These are phyloP conservation scores for Leucoptera coffeella DNA, from an alignment of 2,888 invertebrate species.

Conservation along the genomic window DNA sequence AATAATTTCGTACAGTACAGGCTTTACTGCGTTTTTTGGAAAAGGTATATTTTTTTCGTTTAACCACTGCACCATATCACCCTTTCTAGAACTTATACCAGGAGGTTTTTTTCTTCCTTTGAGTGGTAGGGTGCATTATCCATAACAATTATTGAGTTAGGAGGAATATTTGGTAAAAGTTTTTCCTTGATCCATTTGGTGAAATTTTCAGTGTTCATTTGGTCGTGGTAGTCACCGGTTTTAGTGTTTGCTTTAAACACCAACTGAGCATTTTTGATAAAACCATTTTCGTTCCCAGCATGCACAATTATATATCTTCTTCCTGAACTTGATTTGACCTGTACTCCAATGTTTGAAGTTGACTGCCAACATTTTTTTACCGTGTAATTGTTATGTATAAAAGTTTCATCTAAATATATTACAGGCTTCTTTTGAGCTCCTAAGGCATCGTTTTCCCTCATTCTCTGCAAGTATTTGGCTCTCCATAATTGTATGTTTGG, in stretches of 20 bases:
- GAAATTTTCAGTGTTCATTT: conserved; percentile 3
- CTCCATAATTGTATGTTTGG: neutral
- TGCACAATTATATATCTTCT: conserved; percentile 3
- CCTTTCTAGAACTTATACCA: conserved; percentile 6
- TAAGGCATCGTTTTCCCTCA: conserved; percentile 1
- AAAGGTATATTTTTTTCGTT: conserved; percentile 7
- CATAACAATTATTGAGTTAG: conserved; percentile 1
- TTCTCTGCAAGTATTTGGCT: neutral
- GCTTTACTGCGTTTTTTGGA: conserved; percentile 7
- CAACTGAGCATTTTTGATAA: conserved; percentile 1
- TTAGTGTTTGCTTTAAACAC: conserved; percentile 1
- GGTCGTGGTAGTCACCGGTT: conserved; percentile 1
- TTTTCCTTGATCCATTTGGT: conserved; percentile 4
- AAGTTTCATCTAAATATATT: conserved; percentile 3
- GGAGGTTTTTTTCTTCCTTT: neutral
- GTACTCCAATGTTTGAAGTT: neutral
- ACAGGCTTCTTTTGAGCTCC: no score
- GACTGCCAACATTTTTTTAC: conserved; percentile 3
- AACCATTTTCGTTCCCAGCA: conserved; percentile 2
- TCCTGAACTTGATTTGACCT: neutral
- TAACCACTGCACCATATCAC: conserved; percentile 7
- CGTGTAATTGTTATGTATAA: conserved; percentile 2
- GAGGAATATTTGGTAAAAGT: conserved; percentile 1
- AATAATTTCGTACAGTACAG: conserved; percentile 7
- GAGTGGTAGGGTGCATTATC: conserved; percentile 1